These are phyloP conservation scores for Tetrax tetrax DNA, from an alignment of 2,113 vertebrate genomes.

Conservation along the genomic window DNA sequence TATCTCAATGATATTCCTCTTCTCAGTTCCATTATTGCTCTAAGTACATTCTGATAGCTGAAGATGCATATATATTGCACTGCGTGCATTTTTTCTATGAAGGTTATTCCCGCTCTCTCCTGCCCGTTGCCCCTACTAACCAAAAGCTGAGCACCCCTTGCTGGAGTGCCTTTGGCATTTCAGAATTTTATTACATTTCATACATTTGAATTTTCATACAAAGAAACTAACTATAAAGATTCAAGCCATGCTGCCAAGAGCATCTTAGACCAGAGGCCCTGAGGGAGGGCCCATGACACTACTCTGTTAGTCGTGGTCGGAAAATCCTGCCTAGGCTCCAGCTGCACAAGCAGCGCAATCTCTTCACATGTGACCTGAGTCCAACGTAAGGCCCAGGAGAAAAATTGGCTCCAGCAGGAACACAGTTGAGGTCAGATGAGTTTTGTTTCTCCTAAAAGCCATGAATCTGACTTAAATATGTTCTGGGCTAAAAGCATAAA, in stretches of 20 bases:
- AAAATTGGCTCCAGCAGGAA: not conserved
- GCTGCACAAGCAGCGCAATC: not conserved
- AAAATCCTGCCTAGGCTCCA: not conserved
- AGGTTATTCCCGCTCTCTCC: not conserved
- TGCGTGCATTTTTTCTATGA: rapidly evolving
- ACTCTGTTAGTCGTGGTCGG: not conserved
- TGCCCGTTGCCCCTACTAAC: not conserved
- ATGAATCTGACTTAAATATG: not conserved
- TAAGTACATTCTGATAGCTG: not conserved
- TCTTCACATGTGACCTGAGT: constrained; percentile 7
- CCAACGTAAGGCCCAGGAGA: not conserved
- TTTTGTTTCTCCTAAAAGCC: not conserved
- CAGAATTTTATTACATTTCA: not conserved
- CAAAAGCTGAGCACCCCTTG: not conserved
- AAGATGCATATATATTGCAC: not conserved
- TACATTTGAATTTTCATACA: not conserved
- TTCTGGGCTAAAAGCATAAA: not conserved
- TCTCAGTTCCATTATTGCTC: not conserved
- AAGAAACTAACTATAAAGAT: not conserved
- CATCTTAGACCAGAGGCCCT: not conserved
- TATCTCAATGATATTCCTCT: not conserved
- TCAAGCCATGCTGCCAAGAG: not conserved
- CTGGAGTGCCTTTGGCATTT: not conserved
- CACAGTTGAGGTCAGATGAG: not conserved
- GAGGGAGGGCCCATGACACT: not conserved